Evolutionary conservation across 1,140 invertebrate genomes (phyloP).

Genomic region (Cydia amplana): DNA sequence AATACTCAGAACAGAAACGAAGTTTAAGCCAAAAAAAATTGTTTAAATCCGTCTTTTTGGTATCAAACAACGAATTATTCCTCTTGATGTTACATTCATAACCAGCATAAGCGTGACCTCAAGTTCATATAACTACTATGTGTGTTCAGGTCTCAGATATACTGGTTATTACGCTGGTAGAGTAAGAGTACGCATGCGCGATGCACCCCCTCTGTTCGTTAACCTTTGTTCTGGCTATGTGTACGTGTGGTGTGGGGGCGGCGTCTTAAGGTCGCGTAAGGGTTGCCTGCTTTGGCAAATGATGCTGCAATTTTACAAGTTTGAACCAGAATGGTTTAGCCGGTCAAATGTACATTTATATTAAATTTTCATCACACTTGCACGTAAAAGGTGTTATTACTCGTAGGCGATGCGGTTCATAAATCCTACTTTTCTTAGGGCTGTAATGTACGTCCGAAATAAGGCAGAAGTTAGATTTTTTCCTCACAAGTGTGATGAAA

Average conservation of each 20-base stretch:
- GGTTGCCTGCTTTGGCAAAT: background rate
- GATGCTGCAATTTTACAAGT: background rate
- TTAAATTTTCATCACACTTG: no score
- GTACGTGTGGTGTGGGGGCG: background rate
- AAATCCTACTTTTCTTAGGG: no score
- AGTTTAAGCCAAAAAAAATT: background rate
- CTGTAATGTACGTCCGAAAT: no score
- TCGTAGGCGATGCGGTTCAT: no score
- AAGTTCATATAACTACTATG: background rate
- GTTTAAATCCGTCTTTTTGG: background rate
- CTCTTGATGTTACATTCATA: background rate
- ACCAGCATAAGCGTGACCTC: background rate
- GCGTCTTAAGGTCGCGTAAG: slow-evolving; percentile 22
- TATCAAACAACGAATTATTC: background rate
- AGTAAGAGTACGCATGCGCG: slow-evolving; percentile 18
- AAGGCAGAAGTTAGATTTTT: no score
- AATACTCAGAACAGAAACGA: background rate
- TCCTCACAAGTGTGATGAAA: no score
- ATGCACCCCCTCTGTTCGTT: slow-evolving; percentile 22
- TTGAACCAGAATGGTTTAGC: background rate
- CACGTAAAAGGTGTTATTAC: no score
- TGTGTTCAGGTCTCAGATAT: background rate
- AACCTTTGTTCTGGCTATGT: slow-evolving; percentile 23
- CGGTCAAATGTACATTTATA: background rate
- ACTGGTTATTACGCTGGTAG: background rate